Percentiles rank a stretch among this genome's conserved stretches.
Evolutionary conservation across 2,888 invertebrate species (phyloP).

Genomic region (Autographa pulchrina): DNA sequence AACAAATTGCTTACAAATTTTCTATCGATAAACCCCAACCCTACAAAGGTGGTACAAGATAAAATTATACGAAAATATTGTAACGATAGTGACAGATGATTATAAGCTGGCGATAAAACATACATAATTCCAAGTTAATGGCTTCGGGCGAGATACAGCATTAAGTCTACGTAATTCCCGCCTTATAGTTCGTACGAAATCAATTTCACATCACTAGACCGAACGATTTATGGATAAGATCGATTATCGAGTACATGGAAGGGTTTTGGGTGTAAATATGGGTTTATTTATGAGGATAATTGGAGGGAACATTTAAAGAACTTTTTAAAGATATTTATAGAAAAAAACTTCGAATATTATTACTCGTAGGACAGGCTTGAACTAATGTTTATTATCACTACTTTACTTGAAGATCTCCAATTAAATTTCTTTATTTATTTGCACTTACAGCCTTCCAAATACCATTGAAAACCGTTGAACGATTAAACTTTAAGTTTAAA

Average conservation of each 20-base stretch:
- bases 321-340: slow-evolving; percentile 28
- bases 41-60: slow-evolving; percentile 80
- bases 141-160: slow-evolving; percentile 66
- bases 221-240: slow-evolving; percentile 70
- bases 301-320: slow-evolving; percentile 24
- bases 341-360: neutral
- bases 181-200: slow-evolving; percentile 72
- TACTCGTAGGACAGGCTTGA: neutral
- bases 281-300: slow-evolving; percentile 55
- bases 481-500: neutral
- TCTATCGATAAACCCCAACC: slow-evolving; percentile 62
- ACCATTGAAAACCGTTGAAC: slow-evolving; percentile 8
- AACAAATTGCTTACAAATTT: slow-evolving; percentile 8
- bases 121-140: slow-evolving; percentile 88
- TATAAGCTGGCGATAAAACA: slow-evolving; percentile 89
- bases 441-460: neutral
- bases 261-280: slow-evolving; percentile 59
- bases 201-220: slow-evolving; percentile 80
- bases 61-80: slow-evolving; percentile 89
- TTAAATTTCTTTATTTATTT: too few species aligned
- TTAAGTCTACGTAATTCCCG: slow-evolving; percentile 75
- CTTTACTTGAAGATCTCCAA: too few species aligned
- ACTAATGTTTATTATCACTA: neutral
- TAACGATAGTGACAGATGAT: slow-evolving; percentile 90
- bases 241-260: slow-evolving; percentile 62